Evolutionary conservation across 2,888 invertebrate species (phyloP).

Genomic region (Apamea monoglypha): DNA sequence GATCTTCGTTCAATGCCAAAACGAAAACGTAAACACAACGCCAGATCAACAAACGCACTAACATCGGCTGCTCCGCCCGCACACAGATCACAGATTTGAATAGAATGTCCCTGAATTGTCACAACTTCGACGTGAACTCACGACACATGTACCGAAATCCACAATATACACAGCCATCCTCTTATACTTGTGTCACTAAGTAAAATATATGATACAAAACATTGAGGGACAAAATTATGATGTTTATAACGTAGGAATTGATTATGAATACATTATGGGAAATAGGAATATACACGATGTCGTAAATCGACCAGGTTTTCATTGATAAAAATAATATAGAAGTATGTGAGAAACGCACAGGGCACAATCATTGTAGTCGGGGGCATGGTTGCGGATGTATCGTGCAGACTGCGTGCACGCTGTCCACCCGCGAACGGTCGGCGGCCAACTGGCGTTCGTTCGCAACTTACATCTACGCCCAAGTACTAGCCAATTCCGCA

Average conservation of each 20-base stretch:
- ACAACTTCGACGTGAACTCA: slow-evolving; percentile 73
- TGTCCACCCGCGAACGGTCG: slow-evolving; percentile 86
- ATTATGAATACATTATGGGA: slow-evolving; percentile 31
- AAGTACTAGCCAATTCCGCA: slow-evolving; percentile 88
- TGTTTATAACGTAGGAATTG: slow-evolving; percentile 45
- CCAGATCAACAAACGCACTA: slow-evolving; percentile 82
- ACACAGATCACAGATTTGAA: slow-evolving; percentile 73
- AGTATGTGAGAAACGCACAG: slow-evolving; percentile 82
- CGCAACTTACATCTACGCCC: slow-evolving; percentile 78
- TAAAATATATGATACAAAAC: slow-evolving; percentile 69
- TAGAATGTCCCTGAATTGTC: slow-evolving; percentile 77
- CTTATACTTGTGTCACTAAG: slow-evolving; percentile 72
- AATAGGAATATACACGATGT: slow-evolving; percentile 44
- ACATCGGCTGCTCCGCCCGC: slow-evolving; percentile 73
- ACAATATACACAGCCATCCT: slow-evolving; percentile 64
- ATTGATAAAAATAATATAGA: slow-evolving; percentile 60
- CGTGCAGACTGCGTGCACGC: slow-evolving; percentile 81
- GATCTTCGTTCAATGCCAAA: slow-evolving; percentile 86
- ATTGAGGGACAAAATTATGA: slow-evolving; percentile 63
- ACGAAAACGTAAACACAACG: slow-evolving; percentile 86
- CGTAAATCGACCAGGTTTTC: slow-evolving; percentile 56
- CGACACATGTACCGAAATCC: slow-evolving; percentile 74
- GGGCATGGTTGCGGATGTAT: slow-evolving; percentile 85
- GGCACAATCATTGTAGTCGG: slow-evolving; percentile 89
- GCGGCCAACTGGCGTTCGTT: slow-evolving; percentile 87